phyloP scores from a whole-genome alignment of 2,113 vertebrate species.

The Saimiri boliviensis region DNA sequence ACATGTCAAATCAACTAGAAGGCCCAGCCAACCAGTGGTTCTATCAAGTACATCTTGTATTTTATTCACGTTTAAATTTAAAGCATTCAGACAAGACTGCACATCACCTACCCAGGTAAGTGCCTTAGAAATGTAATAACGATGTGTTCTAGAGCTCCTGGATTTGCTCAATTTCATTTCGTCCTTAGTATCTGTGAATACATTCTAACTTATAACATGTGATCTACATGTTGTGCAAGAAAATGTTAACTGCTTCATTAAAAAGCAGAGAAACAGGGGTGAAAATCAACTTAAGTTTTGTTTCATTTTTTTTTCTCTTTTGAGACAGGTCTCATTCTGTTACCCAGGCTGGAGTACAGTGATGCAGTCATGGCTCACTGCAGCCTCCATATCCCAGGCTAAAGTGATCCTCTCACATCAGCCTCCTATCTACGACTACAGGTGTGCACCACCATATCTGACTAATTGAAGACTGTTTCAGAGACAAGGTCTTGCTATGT shows the following conservation, averaged over 20 bases:
- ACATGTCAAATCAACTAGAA: neutral
- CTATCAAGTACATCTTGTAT: neutral
- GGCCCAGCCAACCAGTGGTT: neutral
- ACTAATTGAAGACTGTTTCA: too few relatives aligned
- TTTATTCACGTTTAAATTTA: slow-evolving; percentile 36
- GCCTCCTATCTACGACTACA: too few relatives aligned
- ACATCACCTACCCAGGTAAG: neutral
- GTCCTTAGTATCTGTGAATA: neutral
- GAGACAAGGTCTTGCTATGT: too few relatives aligned
- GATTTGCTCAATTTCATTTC: neutral
- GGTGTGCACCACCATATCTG: too few relatives aligned
- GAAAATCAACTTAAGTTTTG: too few relatives aligned
- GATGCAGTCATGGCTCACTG: too few relatives aligned
- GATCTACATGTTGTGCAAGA: neutral
- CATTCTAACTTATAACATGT: neutral
- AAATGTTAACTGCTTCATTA: neutral
- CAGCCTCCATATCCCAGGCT: too few relatives aligned
- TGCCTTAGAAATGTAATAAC: neutral
- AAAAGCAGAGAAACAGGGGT: neutral
- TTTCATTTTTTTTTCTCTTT: too few relatives aligned
- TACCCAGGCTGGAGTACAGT: too few relatives aligned
- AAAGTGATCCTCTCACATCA: too few relatives aligned
- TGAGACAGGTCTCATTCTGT: too few relatives aligned
- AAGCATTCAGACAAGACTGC: neutral
- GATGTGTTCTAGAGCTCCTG: neutral